Conservation (phyloP, 2,888 invertebrate species). For the Axea sp. region DNA sequence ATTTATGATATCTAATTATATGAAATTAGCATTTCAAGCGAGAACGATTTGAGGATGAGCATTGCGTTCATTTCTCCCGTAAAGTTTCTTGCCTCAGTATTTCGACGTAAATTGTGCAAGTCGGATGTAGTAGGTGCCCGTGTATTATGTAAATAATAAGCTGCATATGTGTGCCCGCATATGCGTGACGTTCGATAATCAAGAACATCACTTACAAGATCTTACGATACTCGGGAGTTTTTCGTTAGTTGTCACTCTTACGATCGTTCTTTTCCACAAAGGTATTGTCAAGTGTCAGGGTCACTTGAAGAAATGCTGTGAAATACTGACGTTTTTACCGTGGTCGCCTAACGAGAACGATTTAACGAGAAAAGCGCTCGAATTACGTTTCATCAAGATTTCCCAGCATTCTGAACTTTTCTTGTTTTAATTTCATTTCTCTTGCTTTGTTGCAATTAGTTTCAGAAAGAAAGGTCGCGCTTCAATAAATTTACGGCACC, state of each 20-base stretch:
- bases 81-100: slow-evolving; percentile 13
- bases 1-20: slow-evolving; percentile 35
- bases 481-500: too few relatives aligned
- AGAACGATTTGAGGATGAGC: slow-evolving; percentile 28
- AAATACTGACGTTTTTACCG: slow-evolving; percentile 5
- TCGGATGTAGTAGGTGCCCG: slow-evolving; percentile 3
- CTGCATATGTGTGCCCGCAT: slow-evolving; percentile 41
- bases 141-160: slow-evolving; percentile 40
- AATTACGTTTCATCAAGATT: slow-evolving; percentile 7
- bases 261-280: slow-evolving; percentile 7
- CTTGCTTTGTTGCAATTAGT: too few relatives aligned
- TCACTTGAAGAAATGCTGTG: slow-evolving; percentile 23
- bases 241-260: slow-evolving; percentile 31
- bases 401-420: too few relatives aligned
- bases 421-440: slow-evolving; percentile 1
- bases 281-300: slow-evolving; percentile 36
- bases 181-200: slow-evolving; percentile 54
- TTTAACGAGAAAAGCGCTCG: slow-evolving; percentile 23
- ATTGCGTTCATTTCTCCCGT: slow-evolving; percentile 36
- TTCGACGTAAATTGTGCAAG: slow-evolving; percentile 30
- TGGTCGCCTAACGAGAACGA: slow-evolving; percentile 13
- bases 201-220: slow-evolving; percentile 50
- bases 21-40: slow-evolving; percentile 27
- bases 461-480: too few relatives aligned
- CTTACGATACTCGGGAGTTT: slow-evolving; percentile 31